A percentile compares a stretch with the other conserved stretches of the same genome.
Evolutionary conservation across 2,888 invertebrate genomes (phyloP).

Genomic region (Bimastos eiseni): DNA sequence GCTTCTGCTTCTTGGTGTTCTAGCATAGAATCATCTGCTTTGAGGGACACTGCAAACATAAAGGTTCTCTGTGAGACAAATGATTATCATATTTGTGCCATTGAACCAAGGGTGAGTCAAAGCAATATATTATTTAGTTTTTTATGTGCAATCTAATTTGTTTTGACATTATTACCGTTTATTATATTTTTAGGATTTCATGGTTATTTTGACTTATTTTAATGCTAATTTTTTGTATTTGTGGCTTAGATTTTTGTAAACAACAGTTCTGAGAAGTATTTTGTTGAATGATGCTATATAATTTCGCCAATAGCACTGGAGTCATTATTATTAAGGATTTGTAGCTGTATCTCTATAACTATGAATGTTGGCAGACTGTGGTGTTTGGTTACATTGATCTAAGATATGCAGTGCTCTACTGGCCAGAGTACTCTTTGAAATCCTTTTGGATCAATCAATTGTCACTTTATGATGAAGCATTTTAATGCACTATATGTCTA

Average conservation of each 20-base stretch:
- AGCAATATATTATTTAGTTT: not conserved
- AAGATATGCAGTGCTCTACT: too few relatives aligned
- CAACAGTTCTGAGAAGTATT: too few relatives aligned
- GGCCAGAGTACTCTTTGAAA: too few relatives aligned
- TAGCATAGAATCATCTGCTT: not conserved
- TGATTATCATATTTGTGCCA: constrained; percentile 3
- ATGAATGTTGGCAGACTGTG: too few relatives aligned
- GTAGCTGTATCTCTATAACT: too few relatives aligned
- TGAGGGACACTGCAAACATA: not conserved
- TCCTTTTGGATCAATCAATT: not conserved
- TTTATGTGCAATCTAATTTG: not conserved
- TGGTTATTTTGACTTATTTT: not conserved
- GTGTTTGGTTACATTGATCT: too few relatives aligned
- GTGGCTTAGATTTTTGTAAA: too few relatives aligned
- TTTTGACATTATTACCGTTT: not conserved
- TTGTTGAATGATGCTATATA: too few relatives aligned
- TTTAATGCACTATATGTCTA: not conserved
- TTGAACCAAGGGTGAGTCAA: not conserved
- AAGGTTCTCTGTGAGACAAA: not conserved
- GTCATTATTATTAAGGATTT: too few relatives aligned
- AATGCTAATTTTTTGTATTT: not conserved
- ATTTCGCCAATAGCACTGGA: too few relatives aligned
- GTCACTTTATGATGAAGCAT: not conserved
- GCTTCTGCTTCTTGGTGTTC: not conserved
- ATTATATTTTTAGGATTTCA: not conserved